A percentile compares a stretch with the other conserved stretches of the same genome.
Conservation (phyloP, 2,888 invertebrate species). For the Epiblema foenella region DNA sequence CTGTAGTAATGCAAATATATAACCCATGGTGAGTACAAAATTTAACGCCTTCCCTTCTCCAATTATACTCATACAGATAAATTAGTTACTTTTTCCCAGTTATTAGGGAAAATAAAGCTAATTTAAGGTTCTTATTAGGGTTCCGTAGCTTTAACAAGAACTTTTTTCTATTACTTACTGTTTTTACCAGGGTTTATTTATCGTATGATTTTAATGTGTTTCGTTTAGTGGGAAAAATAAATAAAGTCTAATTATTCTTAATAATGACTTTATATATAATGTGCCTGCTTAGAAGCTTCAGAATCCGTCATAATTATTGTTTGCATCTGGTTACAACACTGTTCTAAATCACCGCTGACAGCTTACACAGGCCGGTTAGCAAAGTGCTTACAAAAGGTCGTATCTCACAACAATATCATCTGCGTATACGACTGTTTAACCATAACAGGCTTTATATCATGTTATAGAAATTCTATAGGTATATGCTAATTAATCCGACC, state of each 20-base stretch:
- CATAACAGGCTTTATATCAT: neutral
- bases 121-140: too few species aligned
- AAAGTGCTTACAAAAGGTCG: neutral
- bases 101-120: too few species aligned
- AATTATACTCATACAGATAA: too few species aligned
- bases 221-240: too few species aligned
- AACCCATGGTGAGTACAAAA: neutral
- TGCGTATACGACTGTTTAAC: neutral
- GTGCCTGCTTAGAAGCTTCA: neutral
- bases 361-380: neutral
- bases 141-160: too few species aligned
- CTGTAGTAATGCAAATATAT: too few species aligned
- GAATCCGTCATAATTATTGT: constrained; percentile 3
- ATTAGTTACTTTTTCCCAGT: too few species aligned
- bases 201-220: too few species aligned
- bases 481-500: constrained; percentile 18
- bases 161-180: too few species aligned
- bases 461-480: constrained; percentile 20
- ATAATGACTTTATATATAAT: too few species aligned
- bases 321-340: constrained; percentile 7
- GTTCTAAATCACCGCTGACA: constrained; percentile 10
- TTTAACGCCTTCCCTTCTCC: neutral
- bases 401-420: neutral
- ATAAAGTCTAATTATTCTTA: too few species aligned
- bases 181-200: too few species aligned